Base-by-base conservation (phyloP, 1,140 invertebrate genomes). In the Micrasema longulum region DNA sequence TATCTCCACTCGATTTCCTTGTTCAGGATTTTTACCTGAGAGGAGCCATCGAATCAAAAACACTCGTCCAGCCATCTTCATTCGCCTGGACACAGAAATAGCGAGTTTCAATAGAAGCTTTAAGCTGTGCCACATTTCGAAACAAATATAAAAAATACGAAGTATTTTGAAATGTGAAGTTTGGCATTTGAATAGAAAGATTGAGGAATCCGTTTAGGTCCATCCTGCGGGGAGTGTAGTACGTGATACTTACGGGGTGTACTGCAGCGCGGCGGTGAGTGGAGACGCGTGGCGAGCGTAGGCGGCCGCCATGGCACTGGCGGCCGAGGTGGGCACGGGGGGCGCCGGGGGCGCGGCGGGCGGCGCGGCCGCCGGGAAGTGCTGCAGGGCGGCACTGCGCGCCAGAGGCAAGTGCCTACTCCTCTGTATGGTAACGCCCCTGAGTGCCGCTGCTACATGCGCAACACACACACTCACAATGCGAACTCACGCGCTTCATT, bases 351-450 rank as follows among this genome's bases (percentile, higher is more conserved):
- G 81, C 12, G 83, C 84, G 78, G 77, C 81, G 76, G 83, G 83
- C 73, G 87, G 83, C 72, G 86, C 84, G 79, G 80, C 84, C 63
- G 85, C 85, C 73, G 84, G 85, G 77, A 87, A 86, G 77, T 88
- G 87, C 76, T 86, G 83, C 64, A 84, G 84, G 77, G 70, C 82
- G 81, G 85, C 79, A 81, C 81, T 86, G 85, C 74, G 84, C 81
- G 76, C 77, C 74, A 80, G 83, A 80, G 76, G 87, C 84, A 79
- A 80, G 77, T 80, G 84, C 73, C 90, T 82, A 74, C 91, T 90
- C 79, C 91, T 86, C 77, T 91, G 91, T 75, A 92, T 90, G 68
- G 86, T 82, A 67, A 87, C 91, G 79, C 91, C 91, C 79, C 88
- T 82, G 76, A 89, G 80, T 65, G 88, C 91, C 79, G 91, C 90